Base-by-base conservation (phyloP, 2,888 invertebrate genomes). In the Coelogynopora nodosa region DNA sequence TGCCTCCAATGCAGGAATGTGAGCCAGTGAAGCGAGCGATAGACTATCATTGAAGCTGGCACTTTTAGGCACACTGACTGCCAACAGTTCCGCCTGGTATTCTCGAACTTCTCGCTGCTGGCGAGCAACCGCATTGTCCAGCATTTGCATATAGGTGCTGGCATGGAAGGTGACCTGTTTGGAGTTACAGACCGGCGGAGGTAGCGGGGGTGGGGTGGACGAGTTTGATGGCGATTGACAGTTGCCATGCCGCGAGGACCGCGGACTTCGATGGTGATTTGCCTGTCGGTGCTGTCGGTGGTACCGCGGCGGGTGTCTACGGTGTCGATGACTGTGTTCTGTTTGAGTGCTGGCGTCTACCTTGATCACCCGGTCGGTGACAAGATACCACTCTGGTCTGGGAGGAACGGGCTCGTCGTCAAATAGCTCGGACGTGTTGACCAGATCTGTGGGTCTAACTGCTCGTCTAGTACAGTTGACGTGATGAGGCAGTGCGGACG, bases 321-420 rank as follows among this genome's bases (percentile, higher is more conserved):
- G 74, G 27, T 74, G 74, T 5, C 74, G 74, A 26, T 74, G 74
- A 5, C 27, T 5, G 74, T 29, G 84, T 23, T 84, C 84, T 29
- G 84, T 84, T 27, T 84, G 84, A 26, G 84, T 84, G 84, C 84
- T 84, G n/a, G 84, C 84, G 84, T 84, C 84, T 2, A 74, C 74
- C 23, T 74, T 74, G n/a, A n/a, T n/a, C n/a, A n/a, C n/a, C n/a
- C n/a, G n/a, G n/a, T n/a, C n/a, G n/a, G n/a, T n/a, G n/a, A n/a
- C n/a, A n/a, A n/a, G n/a, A n/a, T n/a, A n/a, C n/a, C n/a, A n/a
- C n/a, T n/a, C n/a, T n/a, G n/a, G n/a, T n/a, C n/a, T n/a, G n/a
- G n/a, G n/a, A n/a, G n/a, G n/a, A n/a, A n/a, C n/a, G n/a, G n/a
- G n/a, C n/a, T n/a, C n/a, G n/a, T n/a, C n/a, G n/a, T n/a, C n/a